Base-by-base conservation (phyloP, 1,140 invertebrate species). In the Diabrotica virgifera region DNA sequence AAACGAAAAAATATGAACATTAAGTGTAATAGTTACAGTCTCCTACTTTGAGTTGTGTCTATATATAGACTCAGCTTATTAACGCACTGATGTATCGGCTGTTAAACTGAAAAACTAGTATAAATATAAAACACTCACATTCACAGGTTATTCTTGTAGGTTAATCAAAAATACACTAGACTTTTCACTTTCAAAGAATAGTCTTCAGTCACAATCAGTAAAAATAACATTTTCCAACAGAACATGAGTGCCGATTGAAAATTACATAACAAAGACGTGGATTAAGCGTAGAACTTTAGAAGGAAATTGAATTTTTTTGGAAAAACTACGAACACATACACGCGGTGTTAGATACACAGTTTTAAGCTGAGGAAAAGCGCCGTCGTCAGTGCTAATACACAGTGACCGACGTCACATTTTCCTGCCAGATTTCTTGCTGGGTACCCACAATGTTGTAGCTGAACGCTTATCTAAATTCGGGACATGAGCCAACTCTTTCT, bases 11-110 rank as follows among this genome's bases (percentile, higher is more conserved):
- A 36, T 14, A 36, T 10, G 0, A 36, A 55, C 24, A 5, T 55
- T 55, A 55, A 55, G 53, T 55, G 35, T 14, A 55, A 55, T 36
- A 9, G 53, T 14, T 5, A 46, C 53, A 3, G 53, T 12, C 37
- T 58, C 56, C 38, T 37, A 11, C 12, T 58, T 56, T 24, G 54
- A 56, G 35, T 14, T 56, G 6, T 56, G 37, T 58, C 56, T 58
- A 58, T 58, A 58, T 58, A 58, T 58, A 58, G 56, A 12, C 12
- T 14, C 56, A 58, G 56, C 56, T 13, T 58, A 38, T 58, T 58
- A 58, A 38, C 56, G 12, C 56, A 37, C n/a, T 36, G 6, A 5
- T 37, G 8, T 58, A 37, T 37, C 12, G 6, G n/a, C 36, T 9
- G 12, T 24, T 13, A 12, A 36, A 12, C 35, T 58, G 35, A 58